Base-by-base conservation (phyloP, 2,797 vertebrate genomes). In the Streptopelia turtur region DNA sequence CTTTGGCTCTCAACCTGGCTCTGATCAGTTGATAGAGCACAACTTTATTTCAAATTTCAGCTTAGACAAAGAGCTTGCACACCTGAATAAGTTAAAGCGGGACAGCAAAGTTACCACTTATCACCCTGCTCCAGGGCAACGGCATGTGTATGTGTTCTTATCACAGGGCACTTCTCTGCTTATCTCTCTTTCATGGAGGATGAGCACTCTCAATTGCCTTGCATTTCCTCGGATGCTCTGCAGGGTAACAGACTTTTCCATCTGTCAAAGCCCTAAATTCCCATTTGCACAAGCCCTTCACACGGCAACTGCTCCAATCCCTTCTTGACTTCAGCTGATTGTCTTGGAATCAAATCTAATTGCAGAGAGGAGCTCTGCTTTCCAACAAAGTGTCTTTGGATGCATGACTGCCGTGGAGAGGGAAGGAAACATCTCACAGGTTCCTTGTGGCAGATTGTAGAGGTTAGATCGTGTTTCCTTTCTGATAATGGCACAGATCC, bases 31-130 rank as follows among this genome's bases (percentile, higher is more conserved):
- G 91, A 91, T 74, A 94, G 31, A 61, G 64, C 49, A 91, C 49
- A 87, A 94, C 49, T 89, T 91, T 28, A 88, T 79, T 96, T 88
- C 84, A 49, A 86, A 90, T 91, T 79, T 59, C 56, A 72, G 70
- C 77, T 89, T 70, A 93, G 90, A 92, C 86, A 87, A 95, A 95
- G 74, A 90, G 63, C 66, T 86, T 2, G 5, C 35, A 89, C 70
- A 82, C 43, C 7, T 0, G 0, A 66, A 11, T 65, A 79, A 84
- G 43, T 3, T 49, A 16, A 87, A 82, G 52, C 10, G 28, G 92
- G 66, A 89, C 4, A 59, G 68, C 27, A 79, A 95, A 95, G 55
- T 60, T 68, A 47, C 43, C 66, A 63, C 70, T 92, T 87, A 84
- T 66, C 70, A 37, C 25, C 31, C 63, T 37, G 56, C 35, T 89